Evolutionary conservation across 2,113 vertebrate genomes (phyloP).

Genomic region (Physeter macrocephalus): DNA sequence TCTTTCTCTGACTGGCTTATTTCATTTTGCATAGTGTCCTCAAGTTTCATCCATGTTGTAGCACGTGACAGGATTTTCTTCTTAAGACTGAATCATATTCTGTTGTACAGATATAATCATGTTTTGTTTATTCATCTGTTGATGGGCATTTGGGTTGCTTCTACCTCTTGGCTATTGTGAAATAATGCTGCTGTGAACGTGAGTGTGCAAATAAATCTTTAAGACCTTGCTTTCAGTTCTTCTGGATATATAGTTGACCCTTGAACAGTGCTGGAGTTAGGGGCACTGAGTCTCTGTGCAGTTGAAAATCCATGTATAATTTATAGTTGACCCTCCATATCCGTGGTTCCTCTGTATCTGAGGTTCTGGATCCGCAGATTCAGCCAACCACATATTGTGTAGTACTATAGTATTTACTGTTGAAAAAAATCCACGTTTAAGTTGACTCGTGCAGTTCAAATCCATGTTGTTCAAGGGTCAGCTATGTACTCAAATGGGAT

Average conservation of each 20-base stretch:
- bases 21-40: background rate
- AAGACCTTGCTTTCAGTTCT: background rate
- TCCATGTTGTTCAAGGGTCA: background rate
- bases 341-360: background rate
- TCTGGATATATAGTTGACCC: background rate
- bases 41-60: background rate
- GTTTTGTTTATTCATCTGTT: background rate
- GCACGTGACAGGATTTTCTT: background rate
- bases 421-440: background rate
- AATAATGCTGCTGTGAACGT: background rate
- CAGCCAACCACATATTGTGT: background rate
- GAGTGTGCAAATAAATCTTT: background rate
- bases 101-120: background rate
- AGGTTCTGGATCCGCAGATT: background rate
- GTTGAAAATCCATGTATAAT: background rate
- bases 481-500: background rate
- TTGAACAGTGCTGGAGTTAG: background rate
- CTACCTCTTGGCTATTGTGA: background rate
- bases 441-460: background rate
- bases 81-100: background rate
- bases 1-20: background rate
- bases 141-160: background rate
- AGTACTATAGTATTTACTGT: background rate
- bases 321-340: background rate
- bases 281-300: background rate